Base-by-base conservation (phyloP, 2,888 invertebrate species). In the Hemithea aestivaria region DNA sequence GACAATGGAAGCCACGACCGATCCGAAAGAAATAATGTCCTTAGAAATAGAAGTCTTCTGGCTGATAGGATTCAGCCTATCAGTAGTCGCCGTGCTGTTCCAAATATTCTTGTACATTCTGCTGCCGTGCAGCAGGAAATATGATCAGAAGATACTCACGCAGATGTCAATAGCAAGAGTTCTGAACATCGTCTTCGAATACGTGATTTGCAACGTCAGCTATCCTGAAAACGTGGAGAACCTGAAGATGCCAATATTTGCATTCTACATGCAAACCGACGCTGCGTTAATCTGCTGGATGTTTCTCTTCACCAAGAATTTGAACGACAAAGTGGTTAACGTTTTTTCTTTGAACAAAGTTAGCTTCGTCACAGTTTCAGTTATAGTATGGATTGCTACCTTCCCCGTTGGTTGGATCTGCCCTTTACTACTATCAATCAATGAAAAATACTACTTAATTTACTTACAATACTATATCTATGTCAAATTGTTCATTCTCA, bases 271-370 rank as follows among this genome's bases (percentile, higher is more conserved):
- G 2, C 71, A 73, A 21, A 67, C 66, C 0, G 82, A 83, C 22
- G 57, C 65, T 0, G 68, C 64, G 0, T 34, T 81, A 0, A 44
- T 79, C 0, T 57, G 61, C 7, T 73, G 77, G 64, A 82, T 78
- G 77, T 74, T 74, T 23, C 40, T 78, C 1, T 81, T 75, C 39
- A 72, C 76, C 0, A 77, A 73, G 43, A 73, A 77, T 34, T 45
- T 83, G 5, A 80, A 78, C 45, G 66, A 76, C 8, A 79, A 79
- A 56, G 61, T 79, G 4, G 66, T 80, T 1, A 26, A 66, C 1
- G 80, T 76, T 25, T 75, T 74, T 20, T 40, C 48, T 1, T 27
- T 56, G 2, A 48, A 52, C 8, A 61, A 61, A 23, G 43, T 40
- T 7, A 66, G 57, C 22, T 53, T 78, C 2, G 6, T 50, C 0